Percentiles rank a stretch among this genome's conserved stretches.
These are phyloP conservation scores for Leiothrix lutea DNA, from an alignment of 2,113 vertebrate species.

Conservation along the genomic window DNA sequence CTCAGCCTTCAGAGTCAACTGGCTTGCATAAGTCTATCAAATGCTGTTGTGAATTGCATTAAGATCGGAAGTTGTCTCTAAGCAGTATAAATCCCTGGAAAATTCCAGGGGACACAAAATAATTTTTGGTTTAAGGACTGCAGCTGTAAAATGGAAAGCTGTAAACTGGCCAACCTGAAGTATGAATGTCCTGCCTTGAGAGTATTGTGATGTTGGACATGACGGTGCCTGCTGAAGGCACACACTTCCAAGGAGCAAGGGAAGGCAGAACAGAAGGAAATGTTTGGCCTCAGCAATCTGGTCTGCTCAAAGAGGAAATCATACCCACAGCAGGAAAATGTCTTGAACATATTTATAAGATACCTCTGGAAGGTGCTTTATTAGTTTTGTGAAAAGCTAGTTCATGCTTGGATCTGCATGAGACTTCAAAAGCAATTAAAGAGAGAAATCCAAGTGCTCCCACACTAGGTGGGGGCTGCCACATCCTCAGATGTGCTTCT, in stretches of 20 bases:
- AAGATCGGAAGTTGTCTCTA: not conserved
- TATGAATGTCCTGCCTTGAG: not conserved
- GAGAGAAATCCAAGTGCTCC: not conserved
- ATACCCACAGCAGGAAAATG: not conserved
- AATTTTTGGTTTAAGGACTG: not conserved
- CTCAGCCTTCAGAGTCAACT: not conserved
- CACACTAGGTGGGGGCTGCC: not conserved
- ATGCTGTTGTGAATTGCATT: not conserved
- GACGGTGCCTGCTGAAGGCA: not conserved
- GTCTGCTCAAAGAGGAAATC: not conserved
- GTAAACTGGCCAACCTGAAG: not conserved
- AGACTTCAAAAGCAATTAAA: not conserved
- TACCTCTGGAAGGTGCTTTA: not conserved
- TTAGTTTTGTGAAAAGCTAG: not conserved
- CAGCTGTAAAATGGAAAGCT: not conserved
- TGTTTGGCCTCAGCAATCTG: not conserved
- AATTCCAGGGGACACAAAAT: not conserved
- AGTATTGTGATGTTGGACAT: not conserved
- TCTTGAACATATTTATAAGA: not conserved
- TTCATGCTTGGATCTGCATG: not conserved
- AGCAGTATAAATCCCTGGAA: not conserved
- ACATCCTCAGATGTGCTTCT: not conserved
- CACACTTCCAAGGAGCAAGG: not conserved
- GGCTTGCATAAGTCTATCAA: not conserved
- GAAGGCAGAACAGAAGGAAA: not conserved